Evolutionary conservation across 1,140 invertebrate genomes (phyloP).

Genomic region (Tribolium madens): DNA sequence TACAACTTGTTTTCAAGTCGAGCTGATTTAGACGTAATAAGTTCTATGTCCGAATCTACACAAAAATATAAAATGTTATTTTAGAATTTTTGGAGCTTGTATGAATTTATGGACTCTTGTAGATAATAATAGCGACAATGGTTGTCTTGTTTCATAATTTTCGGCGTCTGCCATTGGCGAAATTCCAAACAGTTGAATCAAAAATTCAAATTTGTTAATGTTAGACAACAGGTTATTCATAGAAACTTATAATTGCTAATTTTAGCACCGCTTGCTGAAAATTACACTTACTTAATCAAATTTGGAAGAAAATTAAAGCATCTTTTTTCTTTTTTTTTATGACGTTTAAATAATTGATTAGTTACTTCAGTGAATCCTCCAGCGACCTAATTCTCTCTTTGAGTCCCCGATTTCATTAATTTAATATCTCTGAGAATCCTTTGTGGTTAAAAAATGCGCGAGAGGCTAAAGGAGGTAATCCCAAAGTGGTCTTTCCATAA

Average conservation of each 20-base stretch:
- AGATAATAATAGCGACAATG: neutral
- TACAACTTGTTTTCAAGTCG: neutral
- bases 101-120: neutral
- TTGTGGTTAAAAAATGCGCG: neutral
- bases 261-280: neutral
- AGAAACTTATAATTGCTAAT: neutral
- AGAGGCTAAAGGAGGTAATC: neutral
- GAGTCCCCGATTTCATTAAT: neutral
- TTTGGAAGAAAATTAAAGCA: too few species aligned
- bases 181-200: neutral
- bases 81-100: neutral
- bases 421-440: neutral
- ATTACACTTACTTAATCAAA: neutral
- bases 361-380: neutral
- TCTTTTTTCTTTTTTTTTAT: neutral
- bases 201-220: constrained; percentile 15
- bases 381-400: neutral
- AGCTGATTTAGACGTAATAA: neutral
- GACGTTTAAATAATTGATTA: neutral
- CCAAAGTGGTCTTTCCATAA: neutral
- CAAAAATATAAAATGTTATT: neutral
- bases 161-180: neutral
- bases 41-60: neutral
- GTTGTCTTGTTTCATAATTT: constrained; percentile 8
- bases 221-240: neutral